Evolutionary conservation across 2,113 vertebrate species (phyloP), one percentile per base, ranked within the genome.

Genomic region (Bubo bubo): DNA sequence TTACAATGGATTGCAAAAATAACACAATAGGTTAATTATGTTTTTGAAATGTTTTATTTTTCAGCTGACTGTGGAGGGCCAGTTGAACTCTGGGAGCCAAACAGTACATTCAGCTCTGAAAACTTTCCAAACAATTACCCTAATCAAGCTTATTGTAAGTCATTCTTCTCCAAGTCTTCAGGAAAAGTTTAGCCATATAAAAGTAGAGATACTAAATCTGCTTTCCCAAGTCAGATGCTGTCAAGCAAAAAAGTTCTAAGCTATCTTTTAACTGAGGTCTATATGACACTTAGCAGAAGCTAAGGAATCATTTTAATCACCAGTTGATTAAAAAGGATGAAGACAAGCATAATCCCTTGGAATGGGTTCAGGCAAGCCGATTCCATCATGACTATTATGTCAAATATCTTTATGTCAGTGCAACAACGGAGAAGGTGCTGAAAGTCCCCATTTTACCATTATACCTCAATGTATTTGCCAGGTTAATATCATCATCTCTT

Each of bases 51-150:
- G 9, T 84, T 96, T 92, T 90, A 32, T 93, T 91, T 97, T 94
- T 56, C 97, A 99, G 99, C 97, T 58, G 98, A 99, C 93, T 99
- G 99, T 70, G 99, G 99, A 53, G 99, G 99, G 62, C 99, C 99
- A 1, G 97, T 98, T 91, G 98, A 99, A 92, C 98, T 99, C 28
- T 99, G 99, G 98, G 99, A 99, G 84, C 96, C 98, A 90, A 99
- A 99, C 86, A 97, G 95, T 19, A 99, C 98, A 39, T 99, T 99
- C 96, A 98, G 90, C 34, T 99, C 99, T 23, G 96, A 97, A 49
- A 99, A 99, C 80, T 99, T 99, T 85, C 99, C 99, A 50, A 88
- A 96, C 15, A 97, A 93, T 68, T 99, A 99, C 12, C 98, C 98
- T 49, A 97, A 98, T 39, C 27, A 79, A 28, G 98, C 99, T 26